Evolutionary conservation across 2,888 invertebrate species (phyloP).

Genomic region (Tholera decimalis): DNA sequence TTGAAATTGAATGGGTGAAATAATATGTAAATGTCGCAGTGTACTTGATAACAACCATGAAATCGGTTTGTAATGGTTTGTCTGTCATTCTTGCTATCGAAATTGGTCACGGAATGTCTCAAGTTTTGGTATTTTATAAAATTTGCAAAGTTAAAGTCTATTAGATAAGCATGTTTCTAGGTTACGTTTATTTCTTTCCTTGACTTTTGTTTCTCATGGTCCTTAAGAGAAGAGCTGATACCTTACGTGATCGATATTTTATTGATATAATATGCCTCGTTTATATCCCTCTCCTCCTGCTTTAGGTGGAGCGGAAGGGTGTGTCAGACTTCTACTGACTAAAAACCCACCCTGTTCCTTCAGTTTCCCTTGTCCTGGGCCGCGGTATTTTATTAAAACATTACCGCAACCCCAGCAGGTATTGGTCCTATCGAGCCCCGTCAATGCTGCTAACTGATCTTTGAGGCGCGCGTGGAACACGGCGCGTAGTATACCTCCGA

Average conservation of each 20-base stretch:
- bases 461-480: too few species aligned
- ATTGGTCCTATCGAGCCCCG: too few species aligned
- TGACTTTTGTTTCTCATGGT: slow-evolving; percentile 20
- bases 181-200: slow-evolving; percentile 11
- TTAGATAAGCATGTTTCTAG: slow-evolving; percentile 13
- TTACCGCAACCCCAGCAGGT: too few species aligned
- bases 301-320: too few species aligned
- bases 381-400: too few species aligned
- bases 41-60: slow-evolving; percentile 60
- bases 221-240: not conserved
- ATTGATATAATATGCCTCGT: not conserved
- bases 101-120: slow-evolving; percentile 49
- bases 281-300: too few species aligned
- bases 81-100: slow-evolving; percentile 36
- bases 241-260: not conserved
- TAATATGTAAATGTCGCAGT: slow-evolving; percentile 57
- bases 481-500: too few species aligned
- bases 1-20: not conserved
- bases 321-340: not conserved
- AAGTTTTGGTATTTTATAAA: slow-evolving; percentile 48
- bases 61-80: slow-evolving; percentile 54
- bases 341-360: too few species aligned
- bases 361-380: too few species aligned
- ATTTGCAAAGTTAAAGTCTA: slow-evolving; percentile 19
- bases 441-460: too few species aligned